These are phyloP conservation scores for Rhynchotus rufescens DNA, from an alignment of 2,797 vertebrate species.

Conservation along the genomic window DNA sequence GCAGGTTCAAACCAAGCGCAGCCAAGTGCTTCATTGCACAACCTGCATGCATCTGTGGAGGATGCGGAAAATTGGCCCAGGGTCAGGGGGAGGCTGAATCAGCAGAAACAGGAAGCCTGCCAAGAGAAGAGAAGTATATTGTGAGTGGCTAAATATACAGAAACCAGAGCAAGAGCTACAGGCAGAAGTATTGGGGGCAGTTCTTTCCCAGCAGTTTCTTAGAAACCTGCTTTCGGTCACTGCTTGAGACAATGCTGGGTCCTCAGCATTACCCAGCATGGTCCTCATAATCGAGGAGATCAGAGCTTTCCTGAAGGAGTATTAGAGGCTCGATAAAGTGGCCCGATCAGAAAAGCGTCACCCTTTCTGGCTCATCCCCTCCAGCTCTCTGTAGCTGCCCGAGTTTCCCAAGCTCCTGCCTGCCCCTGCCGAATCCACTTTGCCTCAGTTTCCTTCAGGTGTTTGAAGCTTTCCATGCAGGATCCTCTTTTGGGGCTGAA, in stretches of 20 bases:
- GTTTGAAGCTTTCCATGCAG: neutral
- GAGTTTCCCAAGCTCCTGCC: accelerated
- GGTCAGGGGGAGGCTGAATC: neutral
- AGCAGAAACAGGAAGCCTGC: neutral
- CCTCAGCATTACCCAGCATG: neutral
- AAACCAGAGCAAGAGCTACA: neutral
- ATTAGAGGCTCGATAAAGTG: no score
- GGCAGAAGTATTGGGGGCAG: neutral
- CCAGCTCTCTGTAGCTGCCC: neutral
- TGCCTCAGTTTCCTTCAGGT: neutral
- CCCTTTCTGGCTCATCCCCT: neutral
- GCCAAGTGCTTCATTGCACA: neutral
- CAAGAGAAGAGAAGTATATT: neutral
- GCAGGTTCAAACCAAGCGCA: neutral
- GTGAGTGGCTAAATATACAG: neutral
- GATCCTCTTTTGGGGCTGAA: neutral
- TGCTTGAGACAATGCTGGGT: neutral
- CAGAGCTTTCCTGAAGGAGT: neutral
- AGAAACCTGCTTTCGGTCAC: neutral
- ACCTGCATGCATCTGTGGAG: neutral
- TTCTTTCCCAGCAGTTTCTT: neutral
- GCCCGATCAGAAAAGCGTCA: neutral
- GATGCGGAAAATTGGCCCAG: neutral
- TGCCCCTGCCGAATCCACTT: accelerated
- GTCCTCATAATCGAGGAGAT: neutral